phyloP scores from a whole-genome alignment of 2,888 invertebrate genomes.

The Brenthis ino region DNA sequence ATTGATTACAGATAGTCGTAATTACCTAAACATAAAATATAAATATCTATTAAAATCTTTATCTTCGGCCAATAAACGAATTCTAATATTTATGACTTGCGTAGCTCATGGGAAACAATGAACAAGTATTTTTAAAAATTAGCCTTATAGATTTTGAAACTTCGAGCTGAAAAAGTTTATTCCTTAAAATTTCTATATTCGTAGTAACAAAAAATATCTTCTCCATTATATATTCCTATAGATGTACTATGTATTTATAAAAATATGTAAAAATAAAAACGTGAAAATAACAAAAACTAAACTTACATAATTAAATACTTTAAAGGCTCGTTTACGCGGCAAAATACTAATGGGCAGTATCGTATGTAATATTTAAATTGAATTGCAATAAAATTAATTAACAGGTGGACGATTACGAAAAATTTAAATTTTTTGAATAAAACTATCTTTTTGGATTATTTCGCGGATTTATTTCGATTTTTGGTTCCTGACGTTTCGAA shows the following conservation, averaged over 20 bases:
- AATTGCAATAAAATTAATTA: background rate
- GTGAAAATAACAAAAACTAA: slow-evolving; percentile 6
- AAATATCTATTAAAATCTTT: slow-evolving; percentile 2
- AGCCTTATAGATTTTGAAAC: slow-evolving; percentile 23
- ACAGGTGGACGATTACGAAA: slow-evolving; percentile 8
- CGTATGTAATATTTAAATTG: slow-evolving; percentile 2
- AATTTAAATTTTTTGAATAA: background rate
- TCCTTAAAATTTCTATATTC: slow-evolving; percentile 21
- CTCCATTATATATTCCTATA: slow-evolving; percentile 24
- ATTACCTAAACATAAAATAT: background rate
- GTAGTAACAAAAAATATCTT: slow-evolving; percentile 28
- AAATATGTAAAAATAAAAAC: background rate
- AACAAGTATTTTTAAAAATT: slow-evolving; percentile 27
- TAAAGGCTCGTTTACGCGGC: background rate
- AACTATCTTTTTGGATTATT: no score
- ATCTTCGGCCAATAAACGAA: slow-evolving; percentile 13
- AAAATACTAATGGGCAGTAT: background rate
- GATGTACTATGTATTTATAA: slow-evolving; percentile 8
- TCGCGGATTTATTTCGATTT: no score
- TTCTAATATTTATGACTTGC: slow-evolving; percentile 12
- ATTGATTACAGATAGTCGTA: slow-evolving; percentile 6
- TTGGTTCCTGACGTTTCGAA: no score
- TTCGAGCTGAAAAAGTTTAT: slow-evolving; percentile 24
- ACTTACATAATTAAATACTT: slow-evolving; percentile 8
- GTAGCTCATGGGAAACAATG: slow-evolving; percentile 21